A percentile compares a stretch with the other conserved stretches of the same genome.
Conservation (phyloP, 1,140 invertebrate species). For the Drosophila yakuba region DNA sequence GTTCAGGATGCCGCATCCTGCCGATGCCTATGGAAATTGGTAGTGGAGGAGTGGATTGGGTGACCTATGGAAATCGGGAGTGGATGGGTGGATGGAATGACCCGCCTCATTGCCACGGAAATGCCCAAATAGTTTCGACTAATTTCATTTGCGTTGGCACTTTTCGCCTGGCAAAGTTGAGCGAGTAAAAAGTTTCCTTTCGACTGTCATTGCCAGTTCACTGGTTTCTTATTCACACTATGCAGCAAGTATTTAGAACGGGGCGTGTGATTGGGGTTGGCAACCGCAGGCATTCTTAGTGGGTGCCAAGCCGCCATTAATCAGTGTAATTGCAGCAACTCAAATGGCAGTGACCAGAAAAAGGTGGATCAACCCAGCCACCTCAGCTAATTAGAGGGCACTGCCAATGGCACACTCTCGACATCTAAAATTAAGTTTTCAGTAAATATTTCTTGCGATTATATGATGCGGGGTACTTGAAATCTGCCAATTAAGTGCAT, state of each 20-base stretch:
- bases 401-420: neutral
- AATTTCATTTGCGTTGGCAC: slow-evolving; percentile 79
- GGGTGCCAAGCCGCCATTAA: slow-evolving; percentile 70
- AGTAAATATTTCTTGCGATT: neutral
- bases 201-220: slow-evolving; percentile 39
- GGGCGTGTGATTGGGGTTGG: neutral
- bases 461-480: neutral
- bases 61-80: slow-evolving; percentile 24
- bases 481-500: neutral
- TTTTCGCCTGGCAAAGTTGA: slow-evolving; percentile 60
- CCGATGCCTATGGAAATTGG: slow-evolving; percentile 36
- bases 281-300: slow-evolving; percentile 52
- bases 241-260: neutral
- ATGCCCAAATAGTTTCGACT: slow-evolving; percentile 73
- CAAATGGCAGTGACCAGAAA: slow-evolving; percentile 32
- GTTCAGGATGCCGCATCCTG: neutral
- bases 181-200: slow-evolving; percentile 45
- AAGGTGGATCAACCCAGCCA: slow-evolving; percentile 1
- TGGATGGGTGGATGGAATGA: too few species aligned
- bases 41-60: neutral
- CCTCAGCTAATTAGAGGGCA: slow-evolving; percentile 35
- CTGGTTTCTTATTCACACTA: slow-evolving; percentile 5
- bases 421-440: neutral
- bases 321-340: slow-evolving; percentile 70
- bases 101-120: slow-evolving; percentile 32